Base-by-base conservation (phyloP, 2,888 invertebrate species). In the Tetragonisca angustula region DNA sequence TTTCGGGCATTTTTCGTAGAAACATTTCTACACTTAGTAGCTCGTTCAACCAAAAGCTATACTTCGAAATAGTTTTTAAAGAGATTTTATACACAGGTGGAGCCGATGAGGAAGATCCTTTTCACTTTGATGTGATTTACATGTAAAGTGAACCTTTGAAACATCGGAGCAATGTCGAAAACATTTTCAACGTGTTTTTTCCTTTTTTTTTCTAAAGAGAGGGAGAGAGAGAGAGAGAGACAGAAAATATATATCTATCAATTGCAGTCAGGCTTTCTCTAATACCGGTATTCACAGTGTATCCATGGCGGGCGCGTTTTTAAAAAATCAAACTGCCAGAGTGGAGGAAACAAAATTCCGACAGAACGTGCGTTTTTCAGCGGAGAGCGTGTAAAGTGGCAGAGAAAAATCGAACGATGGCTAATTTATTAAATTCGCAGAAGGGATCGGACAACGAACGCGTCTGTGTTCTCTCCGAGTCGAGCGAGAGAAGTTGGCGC, bases 341-440 rank as follows among this genome's bases (percentile, higher is more conserved):
- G 27, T 15, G 13, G 27, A 68, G 19, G n/a, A 27, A 32, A 56
- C 9, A 56, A 32, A n/a, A 15, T n/a, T 15, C 24, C 32, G 13
- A n/a, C 27, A 36, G 70, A 36, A 70, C 56, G 49, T 36, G 70
- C 19, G 56, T 65, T 65, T 65, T 65, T 24, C 56, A 19, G n/a
- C 19, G 68, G 17, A 79, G 36, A 61, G 64, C 56, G 70, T 43
- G 11, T 21, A 49, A 54, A 17, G 1, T 17, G 56, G 62, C 27
- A 11, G 43, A 43, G 43, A 43, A 70, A 54, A 27, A 59, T 32
- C 69, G 56, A 50, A 36, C 52, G 52, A 17, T 3, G n/a, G 69
- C 4, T 81, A 73, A 81, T 81, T 78, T 81, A 78, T 81, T 78
- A 77, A 71, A 54, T 50, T 52, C 21, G 49, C 17, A 27, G 11